Evolutionary conservation across 2,888 invertebrate species (phyloP), one percentile per base, ranked within the genome.

Genomic region (Drosophila mercatorum): DNA sequence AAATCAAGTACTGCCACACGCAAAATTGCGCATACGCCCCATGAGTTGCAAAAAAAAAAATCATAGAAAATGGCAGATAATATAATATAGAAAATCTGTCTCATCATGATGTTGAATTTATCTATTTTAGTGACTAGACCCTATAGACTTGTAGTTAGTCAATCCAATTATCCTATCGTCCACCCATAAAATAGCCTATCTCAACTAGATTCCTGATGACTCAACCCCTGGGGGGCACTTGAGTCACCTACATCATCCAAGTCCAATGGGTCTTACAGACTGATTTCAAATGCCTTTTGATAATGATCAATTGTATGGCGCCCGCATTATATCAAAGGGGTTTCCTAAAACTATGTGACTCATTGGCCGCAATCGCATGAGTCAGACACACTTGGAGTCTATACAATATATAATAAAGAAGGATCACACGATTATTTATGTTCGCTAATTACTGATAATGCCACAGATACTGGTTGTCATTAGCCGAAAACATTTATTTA

Each of bases 301-400:
- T 82, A 72, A 56, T 67, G 38, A 80, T 77, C 76, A 61, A 62
- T 75, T 57, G 49, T 10, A 17, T 17, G n/a, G 31, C 3, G 31
- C 46, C 22, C 7, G 1, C 8, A 5, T 5, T 11, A 57, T 67
- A 65, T 60, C 56, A 43, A 76, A 83, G 87, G 82, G 80, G 77
- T 86, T 86, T 57, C 87, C 82, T 76, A 76, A 53, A 38, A 52
- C 17, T 12, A 57, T 4, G 7, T 82, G 82, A 82, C 51, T 82
- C 83, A 82, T 44, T 17, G 2, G 17, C 22, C 11, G 10, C 17
- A 17, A 6, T 26, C 22, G 46, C 26, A 52, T 81, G 84, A 81
- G 47, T 87, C 86, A 85, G 31, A 28, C 12, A 10, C 31, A 17
- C 11, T 47, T 40, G 41, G 40, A 10, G 22, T 31, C n/a, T 8